Base-by-base conservation (phyloP, 1,140 invertebrate species). In the Bicyclus anynana region DNA sequence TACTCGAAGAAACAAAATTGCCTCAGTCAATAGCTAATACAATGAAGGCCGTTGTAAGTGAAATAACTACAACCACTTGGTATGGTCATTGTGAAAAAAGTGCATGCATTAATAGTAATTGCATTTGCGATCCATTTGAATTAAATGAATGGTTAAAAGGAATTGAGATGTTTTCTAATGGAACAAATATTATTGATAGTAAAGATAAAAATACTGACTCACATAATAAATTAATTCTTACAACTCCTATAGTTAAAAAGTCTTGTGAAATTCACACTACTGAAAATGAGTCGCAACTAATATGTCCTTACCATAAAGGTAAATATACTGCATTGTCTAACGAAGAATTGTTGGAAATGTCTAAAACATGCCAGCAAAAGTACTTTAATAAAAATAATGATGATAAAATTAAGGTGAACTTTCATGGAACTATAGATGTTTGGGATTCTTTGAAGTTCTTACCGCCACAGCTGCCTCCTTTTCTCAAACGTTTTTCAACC, bases 401-500 rank as follows among this genome's bases (percentile, higher is more conserved):
- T n/a, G n/a, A n/a, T n/a, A n/a, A n/a, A n/a, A n/a, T n/a, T n/a
- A n/a, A n/a, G n/a, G n/a, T n/a, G n/a, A n/a, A n/a, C n/a, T n/a
- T n/a, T 20, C 44, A 33, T 17, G 14, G 21, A 37, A 53, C 44
- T 26, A 27, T 26, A 6, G 33, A 46, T 44, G 26, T 53, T 21
- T 78, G 67, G 69, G 60, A 82, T 57, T 70, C 73, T 12, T 56
- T 82, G 18, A 59, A 76, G 29, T 65, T 57, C 44, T 50, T 84
- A 16, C 81, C 81, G 2, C 77, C 74, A 0, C 81, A 84, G 42
- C 53, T 84, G 13, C 81, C 81, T 12, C 21, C 53, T 1, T 84
- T 84, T 59, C 53, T 84, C 3, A 67, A 40, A 53, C 59, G 70
- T 57, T 54, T 38, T 57, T 23, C 27, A 12, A 48, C n/a, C n/a